Base-by-base conservation (phyloP, 2,113 vertebrate species). In the Rhabdornis inornatus region DNA sequence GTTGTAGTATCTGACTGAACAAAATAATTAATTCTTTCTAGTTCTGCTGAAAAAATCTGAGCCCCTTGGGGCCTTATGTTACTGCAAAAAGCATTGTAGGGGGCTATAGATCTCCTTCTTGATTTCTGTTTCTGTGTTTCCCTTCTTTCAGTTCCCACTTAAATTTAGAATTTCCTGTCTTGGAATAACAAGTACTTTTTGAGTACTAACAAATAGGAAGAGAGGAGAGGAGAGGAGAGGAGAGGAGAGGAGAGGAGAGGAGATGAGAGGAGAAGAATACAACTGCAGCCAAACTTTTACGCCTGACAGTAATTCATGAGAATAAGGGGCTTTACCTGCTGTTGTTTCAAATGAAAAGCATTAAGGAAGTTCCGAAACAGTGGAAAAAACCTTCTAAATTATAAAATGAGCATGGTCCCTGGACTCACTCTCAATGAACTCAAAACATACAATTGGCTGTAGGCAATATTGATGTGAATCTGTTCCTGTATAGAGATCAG, bases 171-270 rank as follows among this genome's bases (percentile, higher is more conserved):
- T 65, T 85, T 95, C 33, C 35, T 15, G 21, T 37, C 39, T 61
- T 47, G 25, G 20, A 61, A 18, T 52, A 83, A 10, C 11, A 45
- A 57, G 12, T 39, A 24, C 2, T 56, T 39, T 81, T 71, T 65
- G 30, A 82, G 33, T 66, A 17, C 22, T 70, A 75, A 39, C 3
- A 61, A 40, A n/a, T 24, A 33, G 23, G 11, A 24, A 13, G 22
- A 4, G 21, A 59, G 15, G 3, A 3, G 6, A 17, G 2, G 23
- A 15, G 15, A 15, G 3, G 2, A 3, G 1, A 18, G 13, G 8
- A 2, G 7, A 22, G 10, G 15, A 6, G 9, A 19, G 5, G 28
- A 77, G 39, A 40, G 39, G 39, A 40, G 39, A 40, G 39, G 39
- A 40, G 39, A 12, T 10, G 39, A 12, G 39, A 19, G 7, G 15